Conservation (phyloP, 1,140 invertebrate genomes). For the Steinernema khuongi region DNA sequence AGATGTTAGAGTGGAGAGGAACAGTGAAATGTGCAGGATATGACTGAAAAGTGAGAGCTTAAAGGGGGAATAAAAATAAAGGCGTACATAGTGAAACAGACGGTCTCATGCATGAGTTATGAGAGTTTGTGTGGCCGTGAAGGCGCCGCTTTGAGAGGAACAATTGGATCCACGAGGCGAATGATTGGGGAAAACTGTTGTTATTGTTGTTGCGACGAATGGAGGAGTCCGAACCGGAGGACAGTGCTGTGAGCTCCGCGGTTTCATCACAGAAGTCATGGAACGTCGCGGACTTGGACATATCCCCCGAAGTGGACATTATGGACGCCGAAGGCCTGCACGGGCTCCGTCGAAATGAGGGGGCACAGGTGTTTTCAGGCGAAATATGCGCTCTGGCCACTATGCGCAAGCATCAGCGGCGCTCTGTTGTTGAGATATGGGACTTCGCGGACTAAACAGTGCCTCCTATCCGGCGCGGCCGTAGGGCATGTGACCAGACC, state of each 20-base stretch:
- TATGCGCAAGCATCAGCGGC: conserved; percentile 9
- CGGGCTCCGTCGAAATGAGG: conserved; percentile 8
- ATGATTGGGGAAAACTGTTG: conserved; percentile 38
- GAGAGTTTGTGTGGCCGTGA: conserved; percentile 17
- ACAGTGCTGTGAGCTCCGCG: neutral
- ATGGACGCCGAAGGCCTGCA: conserved; percentile 23
- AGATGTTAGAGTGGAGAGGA: conserved; percentile 13
- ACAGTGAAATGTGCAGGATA: neutral
- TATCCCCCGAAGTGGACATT: conserved; percentile 29
- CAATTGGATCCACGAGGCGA: conserved; percentile 47
- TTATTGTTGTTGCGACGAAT: conserved; percentile 18
- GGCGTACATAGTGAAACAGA: conserved; percentile 50
- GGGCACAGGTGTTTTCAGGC: conserved; percentile 15
- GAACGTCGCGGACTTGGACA: conserved; percentile 52
- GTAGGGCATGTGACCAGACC: conserved; percentile 16
- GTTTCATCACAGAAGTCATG: conserved; percentile 49
- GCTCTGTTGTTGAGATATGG: conserved; percentile 18
- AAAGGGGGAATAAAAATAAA: conserved; percentile 20
- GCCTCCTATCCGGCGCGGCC: conserved; percentile 9
- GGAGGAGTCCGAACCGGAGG: conserved; percentile 4
- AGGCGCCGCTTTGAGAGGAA: conserved; percentile 39
- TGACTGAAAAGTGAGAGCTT: conserved; percentile 11
- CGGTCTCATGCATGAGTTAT: conserved; percentile 35
- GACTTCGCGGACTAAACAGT: conserved; percentile 14
- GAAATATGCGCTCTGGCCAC: conserved; percentile 11